Percentiles rank a stretch among this genome's conserved stretches.
Conservation (phyloP, 1,140 invertebrate species). For the Brachionus sp. region DNA sequence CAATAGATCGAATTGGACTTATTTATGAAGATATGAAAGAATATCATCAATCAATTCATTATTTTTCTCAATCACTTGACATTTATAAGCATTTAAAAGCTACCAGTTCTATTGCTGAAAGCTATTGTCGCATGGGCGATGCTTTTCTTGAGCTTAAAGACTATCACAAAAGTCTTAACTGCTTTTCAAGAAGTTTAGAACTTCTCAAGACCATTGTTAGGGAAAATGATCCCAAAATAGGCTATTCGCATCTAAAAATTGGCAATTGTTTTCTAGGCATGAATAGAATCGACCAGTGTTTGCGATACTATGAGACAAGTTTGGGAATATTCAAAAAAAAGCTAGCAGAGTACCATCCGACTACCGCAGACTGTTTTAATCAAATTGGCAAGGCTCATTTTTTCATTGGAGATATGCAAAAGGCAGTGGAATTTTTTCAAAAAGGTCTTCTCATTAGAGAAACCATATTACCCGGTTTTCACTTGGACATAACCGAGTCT, state of each 20-base stretch:
- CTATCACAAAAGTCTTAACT: background rate
- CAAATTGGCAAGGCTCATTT: background rate
- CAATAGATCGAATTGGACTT: background rate
- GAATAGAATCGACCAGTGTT: background rate
- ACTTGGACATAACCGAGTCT: background rate
- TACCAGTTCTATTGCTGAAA: background rate
- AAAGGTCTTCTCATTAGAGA: background rate
- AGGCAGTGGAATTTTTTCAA: background rate
- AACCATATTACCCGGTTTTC: background rate
- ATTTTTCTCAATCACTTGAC: background rate
- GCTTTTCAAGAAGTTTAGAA: background rate
- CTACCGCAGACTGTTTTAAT: background rate
- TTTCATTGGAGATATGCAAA: background rate
- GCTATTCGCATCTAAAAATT: background rate
- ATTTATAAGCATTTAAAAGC: background rate
- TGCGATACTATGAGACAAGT: background rate
- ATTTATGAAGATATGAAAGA: constrained; percentile 1
- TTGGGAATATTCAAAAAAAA: background rate
- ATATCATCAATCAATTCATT: background rate
- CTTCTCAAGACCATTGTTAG: background rate
- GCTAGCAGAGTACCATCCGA: background rate
- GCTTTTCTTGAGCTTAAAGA: background rate
- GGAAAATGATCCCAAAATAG: background rate
- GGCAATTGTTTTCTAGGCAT: background rate
- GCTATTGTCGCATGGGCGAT: background rate